Base-by-base conservation (phyloP, 2,888 invertebrate species). In the Pandemis corylana region DNA sequence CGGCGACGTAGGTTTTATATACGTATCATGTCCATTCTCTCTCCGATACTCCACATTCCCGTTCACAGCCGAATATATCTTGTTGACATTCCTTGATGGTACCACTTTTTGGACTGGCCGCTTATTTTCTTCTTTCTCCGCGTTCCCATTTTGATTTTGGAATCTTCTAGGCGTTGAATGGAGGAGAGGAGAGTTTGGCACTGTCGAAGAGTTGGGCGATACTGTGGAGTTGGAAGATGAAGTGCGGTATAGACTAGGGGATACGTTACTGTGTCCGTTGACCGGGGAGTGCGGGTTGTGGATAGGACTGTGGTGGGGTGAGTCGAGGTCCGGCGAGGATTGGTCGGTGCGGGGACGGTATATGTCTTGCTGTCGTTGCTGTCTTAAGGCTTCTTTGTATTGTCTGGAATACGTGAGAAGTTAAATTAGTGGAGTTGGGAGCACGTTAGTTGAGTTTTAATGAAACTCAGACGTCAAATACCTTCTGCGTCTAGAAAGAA, bases 321-420 rank as follows among this genome's bases (percentile, higher is more conserved):
- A 93, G 80, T 95, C 95, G 74, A 95, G 90, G 68, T 95, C 95
- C 28, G 95, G 95, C 36, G 95, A 95, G 63, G 94, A 91, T 67
- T 94, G 94, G 80, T 95, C 95, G 80, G 96, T 95, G 76, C 96
- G 95, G 81, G 96, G 96, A 79, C 96, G 95, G 89, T 97, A 97
- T 76, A 97, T 96, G 87, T 97, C 97, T 90, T 97, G 97, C 78
- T 96, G 97, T 81, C 98, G 95, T 90, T 98, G 98, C 84, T 97
- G 97, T 89, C 97, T 96, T 87, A 98, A 90, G 75, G 98, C 98
- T 95, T 98, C 98, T 95, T 98, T 98, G 94, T 98, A 98, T 95
- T 98, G 98, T 92, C 97, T 96, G 93, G 7, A 94, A 95, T 77
- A 76, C 28, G 72, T 53, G 61, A 64, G 70, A 72, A n/a, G 20